phyloP scores from a whole-genome alignment of 2,888 invertebrate genomes.

The Hedya salicella region DNA sequence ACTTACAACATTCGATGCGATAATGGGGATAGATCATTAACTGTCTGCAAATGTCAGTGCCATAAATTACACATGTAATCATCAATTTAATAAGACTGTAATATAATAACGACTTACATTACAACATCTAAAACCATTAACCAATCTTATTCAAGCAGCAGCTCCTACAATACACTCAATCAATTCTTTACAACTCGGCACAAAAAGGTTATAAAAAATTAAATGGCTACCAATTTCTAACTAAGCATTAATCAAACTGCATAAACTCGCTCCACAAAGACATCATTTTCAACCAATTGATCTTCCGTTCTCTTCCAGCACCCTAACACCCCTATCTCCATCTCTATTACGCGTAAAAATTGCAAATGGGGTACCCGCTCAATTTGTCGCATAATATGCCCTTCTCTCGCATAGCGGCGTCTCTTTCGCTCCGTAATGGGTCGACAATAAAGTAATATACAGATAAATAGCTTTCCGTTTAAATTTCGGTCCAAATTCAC shows the following conservation, averaged over 20 bases:
- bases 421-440: conserved; percentile 75
- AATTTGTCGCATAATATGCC: conserved; percentile 63
- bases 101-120: not conserved
- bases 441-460: conserved; percentile 84
- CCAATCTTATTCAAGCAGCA: not conserved
- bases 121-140: conserved; percentile 5
- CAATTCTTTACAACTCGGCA: conserved; percentile 26
- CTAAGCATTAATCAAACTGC: conserved; percentile 36
- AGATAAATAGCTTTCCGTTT: conserved; percentile 82
- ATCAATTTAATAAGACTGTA: not conserved
- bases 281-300: conserved; percentile 59
- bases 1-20: too few relatives aligned
- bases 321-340: conserved; percentile 25
- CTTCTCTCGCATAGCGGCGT: conserved; percentile 52
- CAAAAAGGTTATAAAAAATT: conserved; percentile 16
- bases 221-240: conserved; percentile 36
- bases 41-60: conserved; percentile 1
- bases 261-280: conserved; percentile 60
- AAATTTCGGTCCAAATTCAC: conserved; percentile 82
- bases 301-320: conserved; percentile 58
- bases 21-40: not conserved
- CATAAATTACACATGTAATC: not conserved
- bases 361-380: conserved; percentile 59
- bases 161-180: conserved; percentile 26
- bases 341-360: conserved; percentile 55